These are phyloP conservation scores for Pogona vitticeps DNA, from an alignment of 2,113 vertebrate species.

Conservation along the genomic window DNA sequence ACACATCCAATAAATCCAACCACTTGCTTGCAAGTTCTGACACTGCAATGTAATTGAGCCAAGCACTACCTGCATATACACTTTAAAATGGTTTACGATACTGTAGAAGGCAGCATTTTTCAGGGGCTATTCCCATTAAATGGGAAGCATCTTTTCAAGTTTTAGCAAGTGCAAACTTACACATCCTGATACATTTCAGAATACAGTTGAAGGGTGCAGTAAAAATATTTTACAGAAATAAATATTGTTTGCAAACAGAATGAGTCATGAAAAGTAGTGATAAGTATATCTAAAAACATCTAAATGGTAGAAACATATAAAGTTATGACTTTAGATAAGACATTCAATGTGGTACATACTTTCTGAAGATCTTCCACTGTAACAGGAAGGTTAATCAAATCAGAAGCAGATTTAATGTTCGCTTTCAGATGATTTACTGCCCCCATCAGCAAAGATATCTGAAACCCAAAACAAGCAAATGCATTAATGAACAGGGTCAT, in stretches of 20 bases:
- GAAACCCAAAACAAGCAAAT: slow-evolving; percentile 42
- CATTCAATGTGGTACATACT: slow-evolving; percentile 70
- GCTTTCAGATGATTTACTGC: slow-evolving; percentile 91
- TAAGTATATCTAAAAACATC: background rate
- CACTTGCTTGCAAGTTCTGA: background rate
- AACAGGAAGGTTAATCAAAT: slow-evolving; percentile 88
- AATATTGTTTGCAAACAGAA: background rate
- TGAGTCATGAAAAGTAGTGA: background rate
- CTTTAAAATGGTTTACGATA: background rate
- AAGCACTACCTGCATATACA: background rate
- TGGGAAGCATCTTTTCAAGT: background rate
- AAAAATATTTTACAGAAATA: background rate
- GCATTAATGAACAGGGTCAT: background rate
- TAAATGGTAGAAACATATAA: background rate
- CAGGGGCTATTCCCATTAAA: background rate
- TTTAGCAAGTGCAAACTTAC: background rate
- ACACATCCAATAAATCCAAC: background rate
- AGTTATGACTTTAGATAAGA: background rate
- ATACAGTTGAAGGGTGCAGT: background rate
- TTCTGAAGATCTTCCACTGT: slow-evolving; percentile 96
- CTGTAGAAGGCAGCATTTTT: background rate
- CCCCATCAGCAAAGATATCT: slow-evolving; percentile 86
- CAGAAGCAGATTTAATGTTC: slow-evolving; percentile 92
- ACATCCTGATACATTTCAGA: background rate
- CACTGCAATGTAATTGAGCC: background rate